These are phyloP conservation scores for Lottia gigantea DNA, from an alignment of 2,888 invertebrate genomes.

Conservation along the genomic window DNA sequence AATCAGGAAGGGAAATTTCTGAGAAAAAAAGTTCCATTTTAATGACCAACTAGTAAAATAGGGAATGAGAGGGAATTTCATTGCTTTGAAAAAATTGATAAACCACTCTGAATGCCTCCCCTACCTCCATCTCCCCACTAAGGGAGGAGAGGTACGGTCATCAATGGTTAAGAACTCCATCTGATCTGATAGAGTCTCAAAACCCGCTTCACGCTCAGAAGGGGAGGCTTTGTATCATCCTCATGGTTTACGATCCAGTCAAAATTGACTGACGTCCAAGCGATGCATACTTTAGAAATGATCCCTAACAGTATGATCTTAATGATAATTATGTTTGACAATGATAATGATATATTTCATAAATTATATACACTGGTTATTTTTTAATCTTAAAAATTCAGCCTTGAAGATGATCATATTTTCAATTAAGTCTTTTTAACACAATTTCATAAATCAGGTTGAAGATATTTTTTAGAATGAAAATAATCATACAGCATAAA, in stretches of 20 bases:
- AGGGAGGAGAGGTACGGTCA: slow-evolving; percentile 48
- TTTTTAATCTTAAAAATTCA: no score
- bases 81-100: background rate
- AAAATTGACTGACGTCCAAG: slow-evolving; percentile 53
- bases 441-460: no score
- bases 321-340: background rate
- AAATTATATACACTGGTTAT: no score
- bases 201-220: slow-evolving; percentile 54
- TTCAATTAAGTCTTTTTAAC: no score
- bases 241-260: slow-evolving; percentile 51
- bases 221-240: slow-evolving; percentile 46
- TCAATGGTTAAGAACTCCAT: slow-evolving; percentile 39
- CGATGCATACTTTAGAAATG: slow-evolving; percentile 56
- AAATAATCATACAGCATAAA: no score
- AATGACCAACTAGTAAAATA: no score
- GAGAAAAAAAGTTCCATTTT: no score
- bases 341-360: no score
- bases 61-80: no score
- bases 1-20: no score
- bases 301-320: slow-evolving; percentile 58
- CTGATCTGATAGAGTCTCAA: slow-evolving; percentile 22
- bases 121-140: slow-evolving; percentile 43
- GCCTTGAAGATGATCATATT: no score
- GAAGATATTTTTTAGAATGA: no score
- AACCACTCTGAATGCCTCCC: slow-evolving; percentile 53